Evolutionary conservation across 2,113 vertebrate genomes (phyloP), one percentile per base, ranked within the genome.

Genomic region (Equus quagga): DNA sequence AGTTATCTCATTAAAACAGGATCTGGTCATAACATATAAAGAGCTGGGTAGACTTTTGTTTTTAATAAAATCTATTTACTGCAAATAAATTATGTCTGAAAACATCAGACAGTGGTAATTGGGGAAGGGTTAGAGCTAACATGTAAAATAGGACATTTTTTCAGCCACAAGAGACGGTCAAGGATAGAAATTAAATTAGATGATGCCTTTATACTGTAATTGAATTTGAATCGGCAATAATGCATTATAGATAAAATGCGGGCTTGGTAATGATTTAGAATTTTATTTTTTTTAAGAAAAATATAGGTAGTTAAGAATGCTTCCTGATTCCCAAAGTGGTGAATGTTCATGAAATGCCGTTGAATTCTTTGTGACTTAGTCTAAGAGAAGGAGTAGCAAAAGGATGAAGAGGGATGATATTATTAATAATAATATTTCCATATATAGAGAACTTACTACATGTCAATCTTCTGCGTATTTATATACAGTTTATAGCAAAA

Each of bases 1-100:
- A 96, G 95, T 97, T 96, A 97, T 97, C 94, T 96, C 89, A 97
- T 97, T 98, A 98, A 96, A 94, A 90, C 58, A 90, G 90, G 92
- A 92, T 97, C 95, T 96, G 87, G 92, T 95, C 95, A 94, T 75
- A 89, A 93, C 60, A 65, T 89, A 95, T 60, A 89, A 98, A 97
- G 58, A 80, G 15, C 87, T 96, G 81, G 72, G 72, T 56, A 97
- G 96, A 95, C 69, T 78, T 95, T 87, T 97, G 82, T 95, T 89
- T 97, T 85, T 5, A 54, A 96, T 93, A 78, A 95, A 96, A 98
- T 90, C 79, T 97, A 97, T 95, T 98, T 98, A 85, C 89, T 94
- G n/a, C 76, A 97, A 96, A 97, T 94, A 96, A 96, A 95, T 98
- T 95, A 96, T 90, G 94, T 94, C 95, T 97, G 86, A 96, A 97